Percentiles rank a stretch among this genome's conserved stretches.
These are phyloP conservation scores for Stichopus chloronotus DNA, from an alignment of 35 echinoderm and acorn worm genomes.

Conservation along the genomic window DNA sequence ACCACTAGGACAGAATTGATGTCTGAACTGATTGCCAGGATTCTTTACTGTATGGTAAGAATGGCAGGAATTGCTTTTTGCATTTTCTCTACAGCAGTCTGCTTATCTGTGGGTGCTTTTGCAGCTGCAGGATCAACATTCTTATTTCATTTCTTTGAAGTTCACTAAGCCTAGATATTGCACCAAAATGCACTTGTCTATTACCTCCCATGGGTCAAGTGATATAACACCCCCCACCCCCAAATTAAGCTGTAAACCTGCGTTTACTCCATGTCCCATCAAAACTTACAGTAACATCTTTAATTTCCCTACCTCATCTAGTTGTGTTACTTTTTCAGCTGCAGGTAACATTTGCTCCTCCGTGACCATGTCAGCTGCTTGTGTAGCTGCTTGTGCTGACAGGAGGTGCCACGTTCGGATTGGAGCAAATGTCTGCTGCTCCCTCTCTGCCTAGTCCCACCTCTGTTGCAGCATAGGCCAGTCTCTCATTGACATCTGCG, in stretches of 20 bases:
- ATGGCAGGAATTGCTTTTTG: neutral
- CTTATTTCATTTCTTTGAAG: neutral
- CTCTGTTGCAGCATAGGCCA: neutral
- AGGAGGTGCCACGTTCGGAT: neutral
- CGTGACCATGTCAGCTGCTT: neutral
- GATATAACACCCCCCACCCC: neutral
- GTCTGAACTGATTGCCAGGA: neutral
- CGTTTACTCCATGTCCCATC: slow-evolving; percentile 50
- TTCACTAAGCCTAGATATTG: neutral
- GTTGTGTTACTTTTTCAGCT: neutral
- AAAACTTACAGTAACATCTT: slow-evolving; percentile 45
- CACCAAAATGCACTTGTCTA: neutral
- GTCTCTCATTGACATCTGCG: neutral
- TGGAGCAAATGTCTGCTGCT: neutral
- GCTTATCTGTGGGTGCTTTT: neutral
- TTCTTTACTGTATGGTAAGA: neutral
- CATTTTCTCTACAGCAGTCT: neutral
- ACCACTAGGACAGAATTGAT: slow-evolving; percentile 41
- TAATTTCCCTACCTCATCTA: slow-evolving; percentile 5
- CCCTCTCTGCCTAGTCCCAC: neutral
- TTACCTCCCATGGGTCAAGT: neutral
- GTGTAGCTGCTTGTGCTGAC: neutral
- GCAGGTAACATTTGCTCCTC: neutral
- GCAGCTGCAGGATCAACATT: neutral
- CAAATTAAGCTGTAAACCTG: neutral